Base-by-base conservation (phyloP, 2,888 invertebrate genomes). In the Spisula solida region DNA sequence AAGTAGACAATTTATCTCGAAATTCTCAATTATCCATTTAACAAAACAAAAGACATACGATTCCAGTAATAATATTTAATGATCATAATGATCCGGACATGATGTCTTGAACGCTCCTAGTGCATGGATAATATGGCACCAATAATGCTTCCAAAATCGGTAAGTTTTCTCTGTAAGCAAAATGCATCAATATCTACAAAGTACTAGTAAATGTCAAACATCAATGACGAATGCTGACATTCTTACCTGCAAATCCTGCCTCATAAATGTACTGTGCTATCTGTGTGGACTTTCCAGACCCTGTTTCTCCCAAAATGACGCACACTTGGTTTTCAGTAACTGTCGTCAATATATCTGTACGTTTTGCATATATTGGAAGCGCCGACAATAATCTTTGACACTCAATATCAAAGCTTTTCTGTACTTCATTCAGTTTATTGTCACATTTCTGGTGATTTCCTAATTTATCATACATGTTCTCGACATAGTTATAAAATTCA, bases 271-370 rank as follows among this genome's bases (percentile, higher is more conserved):
- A 97, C 89, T 96, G 96, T 5, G 94, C 93, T 86, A 97, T 91
- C 92, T 97, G 97, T 25, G 96, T 96, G 85, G 96, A 97, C 89
- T 97, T 97, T 0, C 97, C 97, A 0, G 96, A 96, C 5, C 97
- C 96, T 5, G 97, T 96, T 87, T 97, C 96, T 6, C 96, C 97
- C 25, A 96, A 91, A 0, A 97, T 91, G 8, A 97, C 93, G 29
- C 93, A 92, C 0, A 96, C 96, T 78, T 95, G 95, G 83, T 96
- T 94, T 8, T 93, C 56, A 29, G 75, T 82, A 0, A 96, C 93
- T 34, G 90, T 84, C 0, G 93, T 88, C 0, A 96, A 70, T 18
- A 96, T 95, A 8, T 95, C 93, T 6, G 90, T 82, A 25, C 95
- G 89, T 8, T 92, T 82, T n/a, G 95, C 95, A 90, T 96, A 96